Percentiles rank a stretch among this genome's conserved stretches.
Evolutionary conservation across 2,797 vertebrate genomes (phyloP).

Genomic region (Cossypha heuglini): DNA sequence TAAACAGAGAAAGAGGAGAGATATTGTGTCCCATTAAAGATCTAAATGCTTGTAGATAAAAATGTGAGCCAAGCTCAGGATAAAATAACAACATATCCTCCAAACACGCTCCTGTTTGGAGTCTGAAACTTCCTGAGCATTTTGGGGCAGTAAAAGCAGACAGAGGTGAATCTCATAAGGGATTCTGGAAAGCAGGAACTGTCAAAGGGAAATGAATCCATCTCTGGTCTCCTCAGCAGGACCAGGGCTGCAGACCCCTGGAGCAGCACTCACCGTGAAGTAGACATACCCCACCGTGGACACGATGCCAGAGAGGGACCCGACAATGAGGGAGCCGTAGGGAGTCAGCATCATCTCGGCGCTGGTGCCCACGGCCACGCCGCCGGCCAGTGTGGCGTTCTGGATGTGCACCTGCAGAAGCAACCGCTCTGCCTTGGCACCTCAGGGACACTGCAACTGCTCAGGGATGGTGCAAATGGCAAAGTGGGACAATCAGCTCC

Average conservation of each 20-base stretch:
- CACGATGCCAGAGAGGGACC: conserved; percentile 86
- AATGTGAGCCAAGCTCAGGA: background rate
- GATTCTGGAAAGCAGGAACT: background rate
- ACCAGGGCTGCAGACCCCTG: background rate
- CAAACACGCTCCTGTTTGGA: background rate
- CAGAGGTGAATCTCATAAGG: background rate
- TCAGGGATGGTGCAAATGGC: background rate
- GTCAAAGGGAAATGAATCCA: background rate
- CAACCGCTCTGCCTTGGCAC: background rate
- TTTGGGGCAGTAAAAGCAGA: background rate
- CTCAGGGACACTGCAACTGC: background rate
- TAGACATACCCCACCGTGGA: conserved; percentile 88
- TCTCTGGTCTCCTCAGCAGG: background rate
- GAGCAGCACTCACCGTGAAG: conserved; percentile 82
- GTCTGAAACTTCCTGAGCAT: background rate
- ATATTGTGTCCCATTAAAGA: background rate
- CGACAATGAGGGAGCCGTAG: conserved; percentile 90
- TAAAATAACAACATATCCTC: background rate
- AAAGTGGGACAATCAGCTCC: background rate
- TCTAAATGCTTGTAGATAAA: background rate
- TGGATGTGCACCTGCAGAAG: conserved; percentile 90
- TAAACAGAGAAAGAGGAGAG: background rate
- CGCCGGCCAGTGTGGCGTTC: conserved; percentile 91
- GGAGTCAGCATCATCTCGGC: conserved; percentile 93
- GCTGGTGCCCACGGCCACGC: conserved; percentile 90